Conservation (phyloP, 2,113 vertebrate species). For the Alosa alosa region DNA sequence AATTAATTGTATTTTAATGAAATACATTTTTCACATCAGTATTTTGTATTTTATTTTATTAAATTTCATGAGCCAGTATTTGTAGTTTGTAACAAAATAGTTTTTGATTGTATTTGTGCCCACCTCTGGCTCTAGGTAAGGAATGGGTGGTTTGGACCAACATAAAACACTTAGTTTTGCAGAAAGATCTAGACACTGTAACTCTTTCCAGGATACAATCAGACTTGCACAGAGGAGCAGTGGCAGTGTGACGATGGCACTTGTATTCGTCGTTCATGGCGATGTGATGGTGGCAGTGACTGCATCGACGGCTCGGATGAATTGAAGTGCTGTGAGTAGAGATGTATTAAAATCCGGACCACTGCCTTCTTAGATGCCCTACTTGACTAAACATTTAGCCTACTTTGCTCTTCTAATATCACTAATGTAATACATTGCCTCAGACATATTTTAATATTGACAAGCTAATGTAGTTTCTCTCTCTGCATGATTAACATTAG, state of each 20-base stretch:
- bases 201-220: conserved; percentile 43
- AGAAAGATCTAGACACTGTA: not conserved
- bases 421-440: too few relatives aligned
- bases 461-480: too few relatives aligned
- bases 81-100: too few relatives aligned
- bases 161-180: not conserved
- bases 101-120: too few relatives aligned
- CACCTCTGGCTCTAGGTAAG: too few relatives aligned
- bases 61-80: too few relatives aligned
- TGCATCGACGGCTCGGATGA: conserved; percentile 90
- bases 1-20: too few relatives aligned
- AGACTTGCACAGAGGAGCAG: conserved; percentile 51
- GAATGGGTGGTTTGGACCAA: not conserved
- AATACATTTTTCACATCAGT: too few relatives aligned
- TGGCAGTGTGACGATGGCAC: conserved; percentile 86
- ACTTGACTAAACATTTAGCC: not conserved
- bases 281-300: conserved; percentile 80
- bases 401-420: not conserved
- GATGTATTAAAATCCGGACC: too few relatives aligned
- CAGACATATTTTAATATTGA: too few relatives aligned
- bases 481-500: too few relatives aligned
- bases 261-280: conserved; percentile 76
- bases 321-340: conserved; percentile 73
- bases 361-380: not conserved
- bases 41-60: too few relatives aligned